Conservation (phyloP, 2,888 invertebrate genomes). For the Stenurella melanura region DNA sequence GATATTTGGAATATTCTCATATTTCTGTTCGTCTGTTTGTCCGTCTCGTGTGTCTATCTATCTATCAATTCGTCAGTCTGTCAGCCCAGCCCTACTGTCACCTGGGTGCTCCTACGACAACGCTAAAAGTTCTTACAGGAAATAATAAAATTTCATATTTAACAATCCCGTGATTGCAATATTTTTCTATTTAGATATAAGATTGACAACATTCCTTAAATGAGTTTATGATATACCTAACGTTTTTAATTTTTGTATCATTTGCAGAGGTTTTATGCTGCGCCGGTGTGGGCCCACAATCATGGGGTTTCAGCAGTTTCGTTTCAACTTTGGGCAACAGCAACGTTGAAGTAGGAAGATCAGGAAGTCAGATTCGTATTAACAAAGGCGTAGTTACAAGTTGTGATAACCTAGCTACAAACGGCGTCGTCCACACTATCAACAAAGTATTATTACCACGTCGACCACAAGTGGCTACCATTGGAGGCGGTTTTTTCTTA, state of each 20-base stretch:
- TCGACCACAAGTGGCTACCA: slow-evolving; percentile 62
- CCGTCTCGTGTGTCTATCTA: no score
- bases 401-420: slow-evolving; percentile 76
- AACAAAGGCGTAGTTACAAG: slow-evolving; percentile 69
- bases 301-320: slow-evolving; percentile 70
- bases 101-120: no score
- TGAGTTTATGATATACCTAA: not conserved
- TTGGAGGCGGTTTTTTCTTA: slow-evolving; percentile 67
- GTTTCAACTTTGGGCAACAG: slow-evolving; percentile 68
- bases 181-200: not conserved
- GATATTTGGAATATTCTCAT: no score
- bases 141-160: no score
- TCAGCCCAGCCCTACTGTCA: no score
- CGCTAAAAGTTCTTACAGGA: no score
- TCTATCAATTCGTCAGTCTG: no score
- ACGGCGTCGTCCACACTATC: slow-evolving; percentile 77
- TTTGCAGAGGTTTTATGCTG: slow-evolving; percentile 72
- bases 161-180: not conserved
- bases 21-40: no score
- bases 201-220: not conserved
- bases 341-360: slow-evolving; percentile 67
- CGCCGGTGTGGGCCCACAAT: slow-evolving; percentile 70
- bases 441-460: slow-evolving; percentile 75
- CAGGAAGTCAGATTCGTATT: slow-evolving; percentile 67
- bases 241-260: slow-evolving; percentile 28